phyloP scores from a whole-genome alignment of 2,113 vertebrate species.

The Lynx canadensis region DNA sequence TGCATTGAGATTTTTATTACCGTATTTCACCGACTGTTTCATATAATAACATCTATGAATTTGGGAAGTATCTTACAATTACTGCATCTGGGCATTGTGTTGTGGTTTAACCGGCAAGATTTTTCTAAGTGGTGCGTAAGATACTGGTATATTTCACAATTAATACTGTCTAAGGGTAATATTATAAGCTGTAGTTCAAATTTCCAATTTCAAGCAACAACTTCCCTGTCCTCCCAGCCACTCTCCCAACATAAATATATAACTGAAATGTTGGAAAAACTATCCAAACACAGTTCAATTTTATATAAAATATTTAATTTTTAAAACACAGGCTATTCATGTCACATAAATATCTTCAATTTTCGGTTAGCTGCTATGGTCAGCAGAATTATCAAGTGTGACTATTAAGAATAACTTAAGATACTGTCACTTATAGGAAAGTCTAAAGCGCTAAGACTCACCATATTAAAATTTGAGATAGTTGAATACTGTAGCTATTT shows the following conservation, averaged over 20 bases:
- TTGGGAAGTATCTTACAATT: not conserved
- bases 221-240: conserved; percentile 62
- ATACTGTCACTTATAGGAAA: conserved; percentile 78
- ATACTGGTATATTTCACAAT: conserved; percentile 10
- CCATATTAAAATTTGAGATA: conserved; percentile 77
- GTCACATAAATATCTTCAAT: conserved; percentile 76
- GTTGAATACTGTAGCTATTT: conserved; percentile 72
- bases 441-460: conserved; percentile 71
- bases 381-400: conserved; percentile 70
- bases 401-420: conserved; percentile 78
- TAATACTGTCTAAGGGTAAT: not conserved
- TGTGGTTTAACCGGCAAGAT: not conserved
- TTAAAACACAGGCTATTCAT: conserved; percentile 77
- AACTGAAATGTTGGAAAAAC: conserved; percentile 33
- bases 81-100: not conserved
- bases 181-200: not conserved
- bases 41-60: conserved; percentile 2
- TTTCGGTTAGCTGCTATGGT: conserved; percentile 73
- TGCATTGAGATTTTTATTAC: not conserved
- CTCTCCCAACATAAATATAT: conserved; percentile 60
- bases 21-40: not conserved
- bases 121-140: conserved; percentile 13
- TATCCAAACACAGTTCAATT: conserved; percentile 70
- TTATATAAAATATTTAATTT: conserved; percentile 78
- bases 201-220: conserved; percentile 55